Evolutionary conservation across 2,888 invertebrate species (phyloP).

Genomic region (Sesamia inferens): DNA sequence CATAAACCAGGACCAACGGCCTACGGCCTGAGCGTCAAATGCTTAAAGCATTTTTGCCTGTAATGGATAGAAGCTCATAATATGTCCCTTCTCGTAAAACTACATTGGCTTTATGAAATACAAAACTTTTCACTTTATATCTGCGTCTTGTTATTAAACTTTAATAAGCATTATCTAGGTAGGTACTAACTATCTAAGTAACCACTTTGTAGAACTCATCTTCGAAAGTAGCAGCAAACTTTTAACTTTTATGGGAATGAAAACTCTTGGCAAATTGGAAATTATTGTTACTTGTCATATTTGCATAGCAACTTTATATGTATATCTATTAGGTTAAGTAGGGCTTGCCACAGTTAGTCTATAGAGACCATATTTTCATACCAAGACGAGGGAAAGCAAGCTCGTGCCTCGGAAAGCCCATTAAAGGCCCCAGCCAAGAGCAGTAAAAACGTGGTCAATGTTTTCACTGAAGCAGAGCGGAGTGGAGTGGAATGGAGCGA

Average conservation of each 20-base stretch:
- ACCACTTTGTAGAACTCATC: slow-evolving; percentile 1
- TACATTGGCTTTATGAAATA: slow-evolving; percentile 1
- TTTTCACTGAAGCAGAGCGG: too few species aligned
- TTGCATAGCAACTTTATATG: neutral
- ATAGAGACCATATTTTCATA: too few species aligned
- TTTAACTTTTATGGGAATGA: slow-evolving; percentile 18
- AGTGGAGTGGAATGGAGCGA: too few species aligned
- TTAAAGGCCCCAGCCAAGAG: too few species aligned
- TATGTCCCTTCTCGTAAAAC: neutral
- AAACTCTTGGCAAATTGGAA: slow-evolving; percentile 18
- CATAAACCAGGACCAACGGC: too few species aligned
- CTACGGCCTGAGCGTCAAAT: neutral
- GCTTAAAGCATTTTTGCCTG: neutral
- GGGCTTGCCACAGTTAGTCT: too few species aligned
- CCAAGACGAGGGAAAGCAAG: too few species aligned
- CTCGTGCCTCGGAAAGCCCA: too few species aligned
- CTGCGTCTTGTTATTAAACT: slow-evolving; percentile 1
- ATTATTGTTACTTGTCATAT: slow-evolving; percentile 1
- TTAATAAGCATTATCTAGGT: neutral
- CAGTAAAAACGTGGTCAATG: too few species aligned
- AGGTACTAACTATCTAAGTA: neutral
- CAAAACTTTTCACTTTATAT: slow-evolving; percentile 41
- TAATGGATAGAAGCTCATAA: neutral
- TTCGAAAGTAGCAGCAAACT: neutral
- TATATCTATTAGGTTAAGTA: too few species aligned